Evolutionary conservation across 2,113 vertebrate genomes (phyloP).

Genomic region (Poicephalus gulielmi): DNA sequence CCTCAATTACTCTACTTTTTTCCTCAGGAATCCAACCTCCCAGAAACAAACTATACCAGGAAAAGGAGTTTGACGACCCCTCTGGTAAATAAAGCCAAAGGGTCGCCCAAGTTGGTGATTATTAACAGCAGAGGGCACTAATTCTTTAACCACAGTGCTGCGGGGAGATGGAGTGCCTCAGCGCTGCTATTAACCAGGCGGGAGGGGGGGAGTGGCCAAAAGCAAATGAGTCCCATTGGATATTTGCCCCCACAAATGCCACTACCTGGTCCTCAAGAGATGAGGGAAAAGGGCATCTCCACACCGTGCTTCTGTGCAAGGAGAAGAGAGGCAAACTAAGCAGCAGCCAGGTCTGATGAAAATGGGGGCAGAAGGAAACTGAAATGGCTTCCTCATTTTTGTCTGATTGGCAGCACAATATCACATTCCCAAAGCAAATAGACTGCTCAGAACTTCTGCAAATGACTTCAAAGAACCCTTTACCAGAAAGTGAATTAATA

Average conservation of each 20-base stretch:
- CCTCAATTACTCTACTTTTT: neutral
- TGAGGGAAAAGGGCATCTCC: neutral
- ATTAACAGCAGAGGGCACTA: constrained; percentile 38
- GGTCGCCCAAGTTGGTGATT: neutral
- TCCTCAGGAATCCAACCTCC: neutral
- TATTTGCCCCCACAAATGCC: neutral
- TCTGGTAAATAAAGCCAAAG: neutral
- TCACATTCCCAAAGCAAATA: neutral
- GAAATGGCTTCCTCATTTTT: neutral
- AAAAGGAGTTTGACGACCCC: neutral
- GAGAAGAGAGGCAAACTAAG: neutral
- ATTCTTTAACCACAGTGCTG: neutral
- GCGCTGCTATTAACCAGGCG: neutral
- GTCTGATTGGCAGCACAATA: neutral
- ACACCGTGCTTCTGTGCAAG: accelerated
- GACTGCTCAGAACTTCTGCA: neutral
- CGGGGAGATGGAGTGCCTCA: neutral
- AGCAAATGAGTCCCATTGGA: accelerated
- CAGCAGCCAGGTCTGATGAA: neutral
- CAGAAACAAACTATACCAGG: neutral
- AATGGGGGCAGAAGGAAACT: neutral
- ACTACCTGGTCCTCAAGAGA: accelerated
- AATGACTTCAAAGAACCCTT: neutral
- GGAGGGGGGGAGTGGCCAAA: too few species aligned
- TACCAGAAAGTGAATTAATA: neutral